These are phyloP conservation scores for Elanoides forficatus DNA, from an alignment of 2,113 vertebrate species.

Conservation along the genomic window DNA sequence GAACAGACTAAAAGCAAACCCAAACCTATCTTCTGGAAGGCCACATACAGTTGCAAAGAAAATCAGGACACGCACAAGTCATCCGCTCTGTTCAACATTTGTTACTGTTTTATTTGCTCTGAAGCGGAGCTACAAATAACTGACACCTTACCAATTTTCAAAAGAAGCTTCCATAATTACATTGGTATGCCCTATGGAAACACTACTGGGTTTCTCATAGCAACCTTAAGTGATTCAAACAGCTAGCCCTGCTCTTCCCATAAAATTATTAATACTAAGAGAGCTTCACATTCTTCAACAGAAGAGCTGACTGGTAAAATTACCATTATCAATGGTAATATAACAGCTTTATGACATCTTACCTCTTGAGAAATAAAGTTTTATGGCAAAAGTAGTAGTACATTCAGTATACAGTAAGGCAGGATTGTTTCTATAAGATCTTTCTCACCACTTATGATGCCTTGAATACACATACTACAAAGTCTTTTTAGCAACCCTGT, in stretches of 20 bases:
- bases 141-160: neutral
- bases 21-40: neutral
- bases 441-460: neutral
- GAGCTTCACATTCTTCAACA: neutral
- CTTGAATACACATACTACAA: neutral
- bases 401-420: neutral
- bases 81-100: neutral
- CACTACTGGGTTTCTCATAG: neutral
- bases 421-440: neutral
- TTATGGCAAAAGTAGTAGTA: neutral
- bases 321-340: neutral
- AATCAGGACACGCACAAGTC: neutral
- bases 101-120: neutral
- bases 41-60: neutral
- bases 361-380: neutral
- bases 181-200: neutral
- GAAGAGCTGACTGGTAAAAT: neutral
- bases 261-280: neutral
- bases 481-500: neutral
- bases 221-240: neutral
- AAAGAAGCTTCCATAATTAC: neutral
- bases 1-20: neutral
- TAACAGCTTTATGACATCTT: neutral
- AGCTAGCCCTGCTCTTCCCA: neutral
- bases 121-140: constrained; percentile 5